Evolutionary conservation across 2,113 vertebrate species (phyloP).

Genomic region (Aphyosemion australe): DNA sequence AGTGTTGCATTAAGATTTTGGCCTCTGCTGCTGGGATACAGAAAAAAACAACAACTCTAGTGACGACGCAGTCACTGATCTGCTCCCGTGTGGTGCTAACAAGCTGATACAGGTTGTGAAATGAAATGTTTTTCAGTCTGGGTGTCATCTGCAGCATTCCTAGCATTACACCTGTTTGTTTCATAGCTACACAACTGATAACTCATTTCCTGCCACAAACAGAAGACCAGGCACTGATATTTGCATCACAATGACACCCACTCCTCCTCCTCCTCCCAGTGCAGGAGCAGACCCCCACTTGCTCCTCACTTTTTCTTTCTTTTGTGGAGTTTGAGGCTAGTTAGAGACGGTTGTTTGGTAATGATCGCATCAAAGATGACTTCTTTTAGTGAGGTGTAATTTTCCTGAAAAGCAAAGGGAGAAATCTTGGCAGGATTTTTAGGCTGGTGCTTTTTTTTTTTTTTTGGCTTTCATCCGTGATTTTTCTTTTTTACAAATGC

Average conservation of each 20-base stretch:
- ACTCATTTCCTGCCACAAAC: slow-evolving; percentile 86
- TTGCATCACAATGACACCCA: slow-evolving; percentile 84
- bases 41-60: slow-evolving; percentile 54
- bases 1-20: slow-evolving; percentile 37
- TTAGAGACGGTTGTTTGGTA: slow-evolving; percentile 49
- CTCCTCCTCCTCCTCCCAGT: slow-evolving; percentile 51
- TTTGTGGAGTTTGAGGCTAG: slow-evolving; percentile 38
- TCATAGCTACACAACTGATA: slow-evolving; percentile 82
- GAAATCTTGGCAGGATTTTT: neutral
- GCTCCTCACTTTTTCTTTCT: slow-evolving; percentile 42
- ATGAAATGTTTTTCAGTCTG: slow-evolving; percentile 68
- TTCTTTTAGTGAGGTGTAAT: slow-evolving; percentile 7
- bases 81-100: slow-evolving; percentile 50
- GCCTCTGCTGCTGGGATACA: slow-evolving; percentile 59
- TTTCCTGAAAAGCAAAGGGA: slow-evolving; percentile 4
- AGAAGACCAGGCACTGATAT: slow-evolving; percentile 77
- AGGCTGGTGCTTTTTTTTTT: neutral
- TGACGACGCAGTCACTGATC: slow-evolving; percentile 52
- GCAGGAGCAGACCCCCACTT: slow-evolving; percentile 48
- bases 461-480: neutral
- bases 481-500: slow-evolving; percentile 8
- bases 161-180: slow-evolving; percentile 87
- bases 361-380: slow-evolving; percentile 14
- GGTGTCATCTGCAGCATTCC: slow-evolving; percentile 79
- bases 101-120: slow-evolving; percentile 75